Percentiles rank a stretch among this genome's conserved stretches.
These are phyloP conservation scores for Ambastaia sidthimunki DNA, from an alignment of 2,797 vertebrate genomes.

Conservation along the genomic window DNA sequence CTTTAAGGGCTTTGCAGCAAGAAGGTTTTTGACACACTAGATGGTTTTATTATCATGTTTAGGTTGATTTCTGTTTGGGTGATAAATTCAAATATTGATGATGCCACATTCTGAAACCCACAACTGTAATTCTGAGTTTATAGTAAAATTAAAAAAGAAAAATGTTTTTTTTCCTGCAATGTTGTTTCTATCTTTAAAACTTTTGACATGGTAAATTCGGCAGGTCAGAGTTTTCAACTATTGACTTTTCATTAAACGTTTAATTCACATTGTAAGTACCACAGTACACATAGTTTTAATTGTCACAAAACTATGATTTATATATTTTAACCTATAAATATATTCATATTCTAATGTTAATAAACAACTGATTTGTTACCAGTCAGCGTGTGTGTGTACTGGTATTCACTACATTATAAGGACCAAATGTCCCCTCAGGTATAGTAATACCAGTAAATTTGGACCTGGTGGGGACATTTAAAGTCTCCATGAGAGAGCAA, in stretches of 20 bases:
- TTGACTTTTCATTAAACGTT: background rate
- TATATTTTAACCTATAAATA: no score
- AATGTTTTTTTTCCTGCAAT: background rate
- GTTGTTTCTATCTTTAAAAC: background rate
- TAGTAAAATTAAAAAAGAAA: conserved; percentile 73
- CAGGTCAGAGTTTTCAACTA: no score
- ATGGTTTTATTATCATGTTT: conserved; percentile 61
- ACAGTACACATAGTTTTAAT: no score
- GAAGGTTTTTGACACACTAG: conserved; percentile 65
- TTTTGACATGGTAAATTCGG: background rate
- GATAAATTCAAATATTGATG: conserved; percentile 73
- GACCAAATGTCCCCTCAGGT: no score
- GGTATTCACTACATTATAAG: no score
- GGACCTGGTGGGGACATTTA: no score
- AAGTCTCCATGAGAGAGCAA: no score
- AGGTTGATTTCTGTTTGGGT: conserved; percentile 55
- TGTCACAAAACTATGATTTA: no score
- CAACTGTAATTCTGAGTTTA: conserved; percentile 79
- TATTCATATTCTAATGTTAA: no score
- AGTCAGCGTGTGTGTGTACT: no score
- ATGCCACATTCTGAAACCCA: conserved; percentile 75
- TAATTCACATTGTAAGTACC: background rate
- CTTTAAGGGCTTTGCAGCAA: conserved; percentile 78
- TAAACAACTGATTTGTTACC: no score
- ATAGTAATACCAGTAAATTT: no score